Conservation (phyloP, 2,888 invertebrate species). For the Aspidapion aeneum region DNA sequence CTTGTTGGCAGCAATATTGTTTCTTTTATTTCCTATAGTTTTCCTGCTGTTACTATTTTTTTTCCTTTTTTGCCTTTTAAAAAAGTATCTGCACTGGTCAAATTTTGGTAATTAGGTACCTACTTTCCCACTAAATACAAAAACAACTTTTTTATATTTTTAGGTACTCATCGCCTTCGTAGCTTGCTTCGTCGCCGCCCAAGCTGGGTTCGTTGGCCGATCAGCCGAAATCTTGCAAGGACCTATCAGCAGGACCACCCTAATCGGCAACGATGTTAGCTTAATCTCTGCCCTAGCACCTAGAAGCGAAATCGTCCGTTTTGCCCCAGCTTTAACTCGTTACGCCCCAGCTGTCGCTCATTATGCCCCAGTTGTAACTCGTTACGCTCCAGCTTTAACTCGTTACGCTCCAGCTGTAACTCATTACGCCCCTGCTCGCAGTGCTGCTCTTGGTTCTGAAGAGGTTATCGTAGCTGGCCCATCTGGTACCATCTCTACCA, state of each 20-base stretch:
- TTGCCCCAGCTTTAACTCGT: conserved; percentile 24
- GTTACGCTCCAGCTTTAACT: too few relatives aligned
- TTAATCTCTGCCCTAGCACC: conserved; percentile 34
- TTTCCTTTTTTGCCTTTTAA: too few relatives aligned
- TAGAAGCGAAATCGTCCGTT: conserved; percentile 33
- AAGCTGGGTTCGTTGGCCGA: conserved; percentile 21
- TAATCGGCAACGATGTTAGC: conserved; percentile 38
- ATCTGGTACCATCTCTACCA: too few relatives aligned
- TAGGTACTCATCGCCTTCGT: conserved; percentile 18
- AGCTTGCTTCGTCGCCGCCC: conserved; percentile 18
- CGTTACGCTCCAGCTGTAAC: conserved; percentile 21
- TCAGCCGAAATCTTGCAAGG: conserved; percentile 30
- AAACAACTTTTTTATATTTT: neutral
- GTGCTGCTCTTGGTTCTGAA: too few relatives aligned
- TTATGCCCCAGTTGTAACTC: neutral
- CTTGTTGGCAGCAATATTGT: too few relatives aligned
- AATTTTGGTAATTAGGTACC: neutral
- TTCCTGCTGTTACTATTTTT: too few relatives aligned
- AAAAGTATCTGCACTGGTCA: too few relatives aligned
- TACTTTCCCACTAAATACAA: too few relatives aligned
- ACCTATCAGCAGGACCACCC: conserved; percentile 35
- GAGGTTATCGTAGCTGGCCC: too few relatives aligned
- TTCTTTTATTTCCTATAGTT: too few relatives aligned
- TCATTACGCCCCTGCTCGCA: conserved; percentile 23
- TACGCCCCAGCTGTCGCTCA: conserved; percentile 25